Evolutionary conservation across 2,797 vertebrate species (phyloP).

Genomic region (Macroramphosus scolopax): DNA sequence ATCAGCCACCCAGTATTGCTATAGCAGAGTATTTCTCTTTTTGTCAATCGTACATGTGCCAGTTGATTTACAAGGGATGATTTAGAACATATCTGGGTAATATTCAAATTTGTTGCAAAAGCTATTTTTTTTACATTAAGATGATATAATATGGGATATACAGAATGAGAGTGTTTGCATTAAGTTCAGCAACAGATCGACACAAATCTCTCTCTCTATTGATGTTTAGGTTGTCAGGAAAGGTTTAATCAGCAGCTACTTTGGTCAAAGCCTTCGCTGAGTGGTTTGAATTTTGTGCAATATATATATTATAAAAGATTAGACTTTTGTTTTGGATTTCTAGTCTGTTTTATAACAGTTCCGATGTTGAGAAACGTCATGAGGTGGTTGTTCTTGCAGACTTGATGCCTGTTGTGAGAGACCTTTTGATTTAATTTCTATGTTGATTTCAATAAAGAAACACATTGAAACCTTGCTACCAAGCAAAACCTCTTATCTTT

Average conservation of each 20-base stretch:
- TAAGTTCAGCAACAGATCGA: conserved; percentile 30
- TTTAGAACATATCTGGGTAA: conserved; percentile 28
- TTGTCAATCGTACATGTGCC: conserved; percentile 46
- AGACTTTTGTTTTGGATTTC: conserved; percentile 32
- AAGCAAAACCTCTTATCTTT: conserved; percentile 40
- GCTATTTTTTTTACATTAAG: conserved; percentile 30
- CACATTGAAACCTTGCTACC: conserved; percentile 35
- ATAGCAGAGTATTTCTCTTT: conserved; percentile 13
- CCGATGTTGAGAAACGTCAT: conserved; percentile 25
- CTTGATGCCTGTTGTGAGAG: conserved; percentile 24
- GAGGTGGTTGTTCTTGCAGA: conserved; percentile 20
- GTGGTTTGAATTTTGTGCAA: conserved; percentile 73
- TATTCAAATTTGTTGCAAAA: conserved; percentile 38
- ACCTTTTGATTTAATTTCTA: conserved; percentile 28
- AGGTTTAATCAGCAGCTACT: conserved; percentile 38
- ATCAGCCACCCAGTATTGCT: conserved; percentile 28
- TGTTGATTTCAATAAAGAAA: conserved; percentile 71
- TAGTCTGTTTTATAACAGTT: conserved; percentile 43
- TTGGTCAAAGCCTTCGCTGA: conserved; percentile 33
- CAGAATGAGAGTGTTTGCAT: conserved; percentile 28
- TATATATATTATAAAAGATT: conserved; percentile 61
- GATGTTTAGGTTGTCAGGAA: conserved; percentile 23
- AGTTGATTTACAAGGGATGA: conserved; percentile 56
- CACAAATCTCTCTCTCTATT: conserved; percentile 21
- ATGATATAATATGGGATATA: conserved; percentile 16